Base-by-base conservation (phyloP, 2,888 invertebrate species). In the Cataglyphis altisquamis region DNA sequence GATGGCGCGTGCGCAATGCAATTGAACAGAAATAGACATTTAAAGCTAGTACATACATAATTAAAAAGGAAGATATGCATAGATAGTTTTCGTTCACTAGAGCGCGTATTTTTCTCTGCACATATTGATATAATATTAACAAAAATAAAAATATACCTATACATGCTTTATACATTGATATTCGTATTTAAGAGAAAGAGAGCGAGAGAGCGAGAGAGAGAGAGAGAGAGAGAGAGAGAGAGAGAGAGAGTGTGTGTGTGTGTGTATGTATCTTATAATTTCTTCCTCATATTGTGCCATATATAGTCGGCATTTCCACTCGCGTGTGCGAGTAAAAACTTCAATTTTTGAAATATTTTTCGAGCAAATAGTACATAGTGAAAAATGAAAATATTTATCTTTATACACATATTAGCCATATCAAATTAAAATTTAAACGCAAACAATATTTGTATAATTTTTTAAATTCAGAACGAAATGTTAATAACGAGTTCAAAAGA, bases 1-100 rank as follows among this genome's bases (percentile, higher is more conserved):
- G 91, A 97, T 98, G 97, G 98, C 98, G 0, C 95, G 98, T 84
- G 97, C 97, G 6, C 97, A 97, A 92, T 96, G 96, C 91, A 89
- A 95, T 96, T 89, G 88, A 63, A 81, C 25, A 32, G 67, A 73
- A 70, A 55, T 73, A 60, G 9, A 39, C 1, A 64, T 64, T 80
- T 62, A 74, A 10, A 74, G 18, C 5, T 45, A 73, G 36, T 60
- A 74, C n/a, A 36, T 3, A 29, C 10, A n/a, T 63, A n/a, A 48
- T 18, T 8, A 67, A 29, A 25, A 72, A 78, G 32, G 0, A 55
- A 6, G 21, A 32, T 1, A 21, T 52, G 52, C n/a, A 39, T 25
- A 25, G 12, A 6, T 75, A 63, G 21, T 75, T 18, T 64, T 64
- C 2, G 52, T 45, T 52, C 3, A 5, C n/a, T 15, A 15, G 8